A percentile compares a stretch with the other conserved stretches of the same genome.
Evolutionary conservation across 1,140 invertebrate species (phyloP).

Genomic region (Papilio xuthus): DNA sequence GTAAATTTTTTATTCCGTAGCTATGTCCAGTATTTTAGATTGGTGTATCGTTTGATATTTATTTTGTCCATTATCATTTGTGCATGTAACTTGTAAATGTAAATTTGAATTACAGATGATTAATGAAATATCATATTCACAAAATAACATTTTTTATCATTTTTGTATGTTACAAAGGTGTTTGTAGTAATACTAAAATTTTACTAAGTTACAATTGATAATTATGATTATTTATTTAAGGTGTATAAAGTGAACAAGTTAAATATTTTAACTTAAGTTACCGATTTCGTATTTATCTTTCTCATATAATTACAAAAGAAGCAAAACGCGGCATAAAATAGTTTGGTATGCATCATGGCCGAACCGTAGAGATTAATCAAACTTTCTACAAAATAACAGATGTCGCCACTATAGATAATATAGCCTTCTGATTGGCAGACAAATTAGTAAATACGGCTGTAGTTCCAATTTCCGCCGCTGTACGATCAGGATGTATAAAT

Average conservation of each 20-base stretch:
- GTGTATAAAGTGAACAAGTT: background rate
- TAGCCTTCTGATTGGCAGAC: background rate
- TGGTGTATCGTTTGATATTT: background rate
- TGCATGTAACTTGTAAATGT: background rate
- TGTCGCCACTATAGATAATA: background rate
- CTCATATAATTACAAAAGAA: too few relatives aligned
- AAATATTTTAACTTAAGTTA: too few relatives aligned
- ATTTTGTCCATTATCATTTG: conserved; percentile 1
- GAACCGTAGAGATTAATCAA: too few relatives aligned
- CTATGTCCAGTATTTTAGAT: background rate
- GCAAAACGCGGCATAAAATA: too few relatives aligned
- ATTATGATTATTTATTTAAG: background rate
- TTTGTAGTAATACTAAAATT: background rate
- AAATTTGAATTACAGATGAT: background rate
- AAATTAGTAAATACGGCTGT: background rate
- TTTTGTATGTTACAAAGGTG: background rate
- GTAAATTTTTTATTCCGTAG: background rate
- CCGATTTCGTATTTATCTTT: too few relatives aligned
- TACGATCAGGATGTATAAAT: background rate
- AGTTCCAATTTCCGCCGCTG: background rate
- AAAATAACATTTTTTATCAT: conserved; percentile 9
- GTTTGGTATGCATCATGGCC: too few relatives aligned
- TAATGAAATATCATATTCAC: conserved; percentile 23
- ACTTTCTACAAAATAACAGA: too few relatives aligned
- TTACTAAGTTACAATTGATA: background rate